These are phyloP conservation scores for Elaeidobius kamerunicus DNA, from an alignment of 2,888 invertebrate genomes.

Conservation along the genomic window DNA sequence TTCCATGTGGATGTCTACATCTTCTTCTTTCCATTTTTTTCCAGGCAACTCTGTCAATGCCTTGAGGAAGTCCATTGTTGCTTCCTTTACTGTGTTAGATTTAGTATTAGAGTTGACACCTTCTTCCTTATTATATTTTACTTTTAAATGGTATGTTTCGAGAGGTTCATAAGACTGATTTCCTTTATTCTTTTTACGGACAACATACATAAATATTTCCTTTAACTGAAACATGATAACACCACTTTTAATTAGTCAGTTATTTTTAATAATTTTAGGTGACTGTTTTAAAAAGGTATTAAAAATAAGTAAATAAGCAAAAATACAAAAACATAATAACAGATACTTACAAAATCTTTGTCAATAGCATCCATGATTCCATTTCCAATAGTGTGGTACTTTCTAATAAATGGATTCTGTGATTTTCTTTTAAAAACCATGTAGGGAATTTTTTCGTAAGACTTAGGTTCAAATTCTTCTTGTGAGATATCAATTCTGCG, in stretches of 20 bases:
- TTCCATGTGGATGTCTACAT: conserved; percentile 4
- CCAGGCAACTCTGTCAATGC: conserved; percentile 2
- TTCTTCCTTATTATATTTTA: conserved; percentile 18
- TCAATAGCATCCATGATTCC: conserved; percentile 26
- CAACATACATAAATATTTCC: conserved; percentile 12
- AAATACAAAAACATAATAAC: too few relatives aligned
- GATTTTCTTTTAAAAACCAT: conserved; percentile 18
- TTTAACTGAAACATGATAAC: conserved; percentile 11
- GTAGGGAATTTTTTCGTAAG: conserved; percentile 16
- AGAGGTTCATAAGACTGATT: not conserved
- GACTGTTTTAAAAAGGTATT: too few relatives aligned
- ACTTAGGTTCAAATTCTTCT: conserved; percentile 16
- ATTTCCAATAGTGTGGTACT: conserved; percentile 4
- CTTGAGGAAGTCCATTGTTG: conserved; percentile 15
- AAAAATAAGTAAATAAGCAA: too few relatives aligned
- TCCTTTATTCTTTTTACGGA: too few relatives aligned
- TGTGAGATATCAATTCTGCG: conserved; percentile 17
- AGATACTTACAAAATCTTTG: conserved; percentile 26
- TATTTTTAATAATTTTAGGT: too few relatives aligned
- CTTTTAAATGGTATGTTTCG: conserved; percentile 13
- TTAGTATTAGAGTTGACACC: not conserved
- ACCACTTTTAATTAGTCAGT: too few relatives aligned
- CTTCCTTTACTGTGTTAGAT: not conserved
- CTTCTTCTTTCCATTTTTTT: conserved; percentile 4
- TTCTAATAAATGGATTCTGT: conserved; percentile 15